Percentiles rank a stretch among this genome's conserved stretches.
These are phyloP conservation scores for Philereme transversata DNA, from an alignment of 2,888 invertebrate genomes.

Conservation along the genomic window DNA sequence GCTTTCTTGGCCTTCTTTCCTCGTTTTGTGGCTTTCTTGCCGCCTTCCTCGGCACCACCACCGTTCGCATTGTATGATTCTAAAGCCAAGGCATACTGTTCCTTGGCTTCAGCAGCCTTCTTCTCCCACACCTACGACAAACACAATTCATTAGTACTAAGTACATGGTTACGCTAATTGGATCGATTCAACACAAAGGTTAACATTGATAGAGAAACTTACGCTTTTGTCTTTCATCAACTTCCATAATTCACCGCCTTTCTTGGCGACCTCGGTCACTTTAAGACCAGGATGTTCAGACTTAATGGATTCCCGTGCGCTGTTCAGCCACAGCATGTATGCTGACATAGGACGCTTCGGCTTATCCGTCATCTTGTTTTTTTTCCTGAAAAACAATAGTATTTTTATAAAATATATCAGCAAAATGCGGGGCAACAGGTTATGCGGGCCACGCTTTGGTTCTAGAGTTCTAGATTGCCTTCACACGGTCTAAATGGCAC, in stretches of 20 bases:
- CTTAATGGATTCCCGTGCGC: constrained; percentile 94
- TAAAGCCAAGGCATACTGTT: constrained; percentile 94
- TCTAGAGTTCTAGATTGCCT: constrained; percentile 52
- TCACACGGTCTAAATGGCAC: constrained; percentile 55
- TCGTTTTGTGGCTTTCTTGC: constrained; percentile 84
- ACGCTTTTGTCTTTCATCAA: constrained; percentile 94
- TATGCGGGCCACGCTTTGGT: constrained; percentile 55
- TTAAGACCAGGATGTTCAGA: constrained; percentile 95
- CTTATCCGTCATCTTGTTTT: constrained; percentile 91
- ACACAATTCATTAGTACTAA: constrained; percentile 17
- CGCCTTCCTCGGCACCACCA: constrained; percentile 83
- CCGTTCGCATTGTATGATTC: constrained; percentile 94
- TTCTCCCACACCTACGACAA: constrained; percentile 92
- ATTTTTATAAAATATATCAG: constrained; percentile 41
- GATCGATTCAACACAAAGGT: not conserved
- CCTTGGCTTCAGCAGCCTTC: constrained; percentile 94
- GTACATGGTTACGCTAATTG: not conserved
- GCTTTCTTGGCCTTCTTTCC: constrained; percentile 82
- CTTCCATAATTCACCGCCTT: constrained; percentile 98
- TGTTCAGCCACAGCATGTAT: constrained; percentile 98
- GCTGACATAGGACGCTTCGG: constrained; percentile 97
- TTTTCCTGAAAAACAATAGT: constrained; percentile 66
- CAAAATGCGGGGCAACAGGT: constrained; percentile 59
- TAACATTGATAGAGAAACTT: constrained; percentile 53
- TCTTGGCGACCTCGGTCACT: constrained; percentile 96